Evolutionary conservation across 2,113 vertebrate species (phyloP), one percentile per base, ranked within the genome.

Genomic region (Mastomys coucha): DNA sequence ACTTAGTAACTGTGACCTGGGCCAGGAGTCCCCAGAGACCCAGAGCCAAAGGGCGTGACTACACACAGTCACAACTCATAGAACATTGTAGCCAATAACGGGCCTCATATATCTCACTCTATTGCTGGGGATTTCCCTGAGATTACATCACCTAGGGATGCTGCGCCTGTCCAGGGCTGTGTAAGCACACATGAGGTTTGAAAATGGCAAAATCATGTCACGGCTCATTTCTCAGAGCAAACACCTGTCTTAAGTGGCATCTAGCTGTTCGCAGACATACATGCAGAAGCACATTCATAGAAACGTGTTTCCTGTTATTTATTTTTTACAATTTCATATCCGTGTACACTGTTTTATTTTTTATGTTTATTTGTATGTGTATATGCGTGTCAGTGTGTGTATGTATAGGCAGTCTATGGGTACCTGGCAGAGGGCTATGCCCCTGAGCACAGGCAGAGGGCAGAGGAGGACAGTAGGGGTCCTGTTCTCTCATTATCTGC

Each of bases 1-100:
- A 73, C 72, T 72, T n/a, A 28, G 0, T 22, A 11, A 0, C 1
- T 2, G 17, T 33, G 1, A 28, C 31, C 1, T n/a, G 20, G 60
- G 33, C 31, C 42, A 6, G 56, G 11, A 10, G 33, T 51, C 81
- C 81, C 86, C 60, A 6, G 60, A 77, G 82, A 85, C 8, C 11
- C 67, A 17, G 76, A n/a, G 2, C 51, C 5, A 11, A 17, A 36
- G 4, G 5, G 60, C 13, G 1, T 28, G 36, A 31, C 12, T 33
- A 17, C 26, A 14, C 12, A 42, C 17, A 45, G 49, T 39, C 49
- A 70, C 49, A 22, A 7, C 17, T 36, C 17, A 24, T 28, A n/a
- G 19, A 53, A 11, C 13, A 28, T 2, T 58, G 11, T 39, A 51
- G 12, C 10, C 28, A 20, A 26, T 10, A 12, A n/a, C 56, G 10